Evolutionary conservation across 2,113 vertebrate species (phyloP).

Genomic region (Coregonus clupeaformis): DNA sequence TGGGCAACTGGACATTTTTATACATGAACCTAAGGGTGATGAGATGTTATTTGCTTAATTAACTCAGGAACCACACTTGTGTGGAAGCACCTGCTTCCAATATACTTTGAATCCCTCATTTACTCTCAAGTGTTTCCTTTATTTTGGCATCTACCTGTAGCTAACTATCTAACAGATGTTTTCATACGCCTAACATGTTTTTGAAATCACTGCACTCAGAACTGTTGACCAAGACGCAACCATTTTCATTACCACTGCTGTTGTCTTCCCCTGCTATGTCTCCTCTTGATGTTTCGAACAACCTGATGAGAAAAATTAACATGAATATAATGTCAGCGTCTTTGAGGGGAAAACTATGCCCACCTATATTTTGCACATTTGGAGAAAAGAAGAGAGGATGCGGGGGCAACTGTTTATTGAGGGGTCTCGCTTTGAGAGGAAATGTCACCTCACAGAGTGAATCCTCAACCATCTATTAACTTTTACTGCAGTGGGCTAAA

Average conservation of each 20-base stretch:
- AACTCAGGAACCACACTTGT: too few species aligned
- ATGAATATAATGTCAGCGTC: background rate
- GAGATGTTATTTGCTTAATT: too few species aligned
- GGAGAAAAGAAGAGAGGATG: background rate
- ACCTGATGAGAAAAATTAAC: conserved; percentile 28
- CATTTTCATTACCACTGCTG: background rate
- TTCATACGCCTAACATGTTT: too few species aligned
- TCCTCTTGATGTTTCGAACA: background rate
- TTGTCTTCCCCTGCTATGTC: conserved; percentile 11
- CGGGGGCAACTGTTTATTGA: background rate
- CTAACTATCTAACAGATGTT: too few species aligned
- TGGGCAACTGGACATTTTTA: too few species aligned
- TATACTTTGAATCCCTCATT: too few species aligned
- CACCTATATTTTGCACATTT: background rate
- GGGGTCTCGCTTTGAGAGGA: conserved; percentile 19
- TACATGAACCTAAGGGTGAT: too few species aligned
- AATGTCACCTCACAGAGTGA: background rate
- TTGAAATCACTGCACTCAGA: too few species aligned
- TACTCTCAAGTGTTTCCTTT: too few species aligned
- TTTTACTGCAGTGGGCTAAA: too few species aligned
- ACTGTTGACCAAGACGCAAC: background rate
- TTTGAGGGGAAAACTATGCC: background rate
- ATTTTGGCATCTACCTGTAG: too few species aligned
- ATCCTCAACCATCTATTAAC: background rate
- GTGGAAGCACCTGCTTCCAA: too few species aligned